Conservation (phyloP, 2,888 invertebrate genomes). For the Sesia apiformis region DNA sequence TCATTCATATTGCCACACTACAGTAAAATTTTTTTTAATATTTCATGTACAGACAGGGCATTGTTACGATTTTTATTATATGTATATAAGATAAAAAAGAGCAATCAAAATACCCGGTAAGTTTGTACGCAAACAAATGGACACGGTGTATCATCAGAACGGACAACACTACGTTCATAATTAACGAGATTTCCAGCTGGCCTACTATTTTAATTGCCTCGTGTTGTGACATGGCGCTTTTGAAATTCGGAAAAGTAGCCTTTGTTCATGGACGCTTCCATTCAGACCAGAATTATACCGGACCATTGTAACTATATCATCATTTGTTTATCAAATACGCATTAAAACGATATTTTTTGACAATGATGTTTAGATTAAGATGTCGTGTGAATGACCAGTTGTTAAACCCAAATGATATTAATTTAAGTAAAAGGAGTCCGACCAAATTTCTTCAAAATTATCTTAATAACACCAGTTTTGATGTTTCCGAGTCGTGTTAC, state of each 20-base stretch:
- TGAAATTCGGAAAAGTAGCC: constrained; percentile 65
- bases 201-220: constrained; percentile 69
- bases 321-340: constrained; percentile 71
- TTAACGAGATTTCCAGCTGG: constrained; percentile 70
- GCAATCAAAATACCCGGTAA: constrained; percentile 22
- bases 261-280: constrained; percentile 59
- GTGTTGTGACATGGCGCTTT: constrained; percentile 66
- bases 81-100: background rate
- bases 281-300: constrained; percentile 34
- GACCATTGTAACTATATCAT: constrained; percentile 16
- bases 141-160: constrained; percentile 50
- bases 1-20: too few relatives aligned
- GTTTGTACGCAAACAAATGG: constrained; percentile 51
- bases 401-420: constrained; percentile 59
- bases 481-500: constrained; percentile 35
- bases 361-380: constrained; percentile 50
- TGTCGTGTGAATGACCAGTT: constrained; percentile 64
- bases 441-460: constrained; percentile 48
- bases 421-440: constrained; percentile 43
- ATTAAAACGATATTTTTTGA: constrained; percentile 48
- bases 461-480: constrained; percentile 49
- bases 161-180: constrained; percentile 54
- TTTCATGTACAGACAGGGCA: too few relatives aligned
- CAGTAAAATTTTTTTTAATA: too few relatives aligned
- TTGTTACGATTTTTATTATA: background rate